Conservation (phyloP, 2,797 vertebrate species). For the Lateolabrax maculatus region DNA sequence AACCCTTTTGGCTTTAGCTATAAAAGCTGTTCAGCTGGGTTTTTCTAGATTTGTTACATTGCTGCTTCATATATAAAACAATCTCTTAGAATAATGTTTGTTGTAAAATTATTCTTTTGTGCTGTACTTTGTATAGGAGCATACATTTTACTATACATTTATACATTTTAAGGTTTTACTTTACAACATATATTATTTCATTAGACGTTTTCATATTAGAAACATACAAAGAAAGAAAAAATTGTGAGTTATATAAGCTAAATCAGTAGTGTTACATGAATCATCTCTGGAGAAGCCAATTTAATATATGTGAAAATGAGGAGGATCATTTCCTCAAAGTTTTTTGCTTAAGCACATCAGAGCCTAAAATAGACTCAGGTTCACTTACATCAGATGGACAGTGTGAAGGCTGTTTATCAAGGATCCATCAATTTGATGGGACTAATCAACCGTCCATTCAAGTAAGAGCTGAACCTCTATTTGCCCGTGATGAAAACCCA, state of each 20-base stretch:
- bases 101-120: background rate
- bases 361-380: constrained; percentile 6
- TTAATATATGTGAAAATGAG: constrained; percentile 13
- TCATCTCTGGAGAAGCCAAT: background rate
- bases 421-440: constrained; percentile 29
- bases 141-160: too few species aligned
- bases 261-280: background rate
- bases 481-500: constrained; percentile 36
- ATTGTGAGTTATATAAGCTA: background rate
- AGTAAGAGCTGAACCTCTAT: constrained; percentile 32
- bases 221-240: background rate
- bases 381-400: constrained; percentile 27
- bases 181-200: background rate
- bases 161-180: background rate
- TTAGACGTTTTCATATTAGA: background rate
- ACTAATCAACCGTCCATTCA: constrained; percentile 70
- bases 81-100: background rate
- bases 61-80: background rate
- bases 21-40: background rate
- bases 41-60: constrained; percentile 3
- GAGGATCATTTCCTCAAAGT: background rate
- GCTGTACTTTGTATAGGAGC: background rate
- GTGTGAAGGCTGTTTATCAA: constrained; percentile 45
- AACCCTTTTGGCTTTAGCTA: constrained; percentile 1
- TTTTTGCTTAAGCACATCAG: background rate